A percentile compares a stretch with the other conserved stretches of the same genome.
phyloP scores from a whole-genome alignment of 2,888 invertebrate genomes.

The Epinotia nisella region DNA sequence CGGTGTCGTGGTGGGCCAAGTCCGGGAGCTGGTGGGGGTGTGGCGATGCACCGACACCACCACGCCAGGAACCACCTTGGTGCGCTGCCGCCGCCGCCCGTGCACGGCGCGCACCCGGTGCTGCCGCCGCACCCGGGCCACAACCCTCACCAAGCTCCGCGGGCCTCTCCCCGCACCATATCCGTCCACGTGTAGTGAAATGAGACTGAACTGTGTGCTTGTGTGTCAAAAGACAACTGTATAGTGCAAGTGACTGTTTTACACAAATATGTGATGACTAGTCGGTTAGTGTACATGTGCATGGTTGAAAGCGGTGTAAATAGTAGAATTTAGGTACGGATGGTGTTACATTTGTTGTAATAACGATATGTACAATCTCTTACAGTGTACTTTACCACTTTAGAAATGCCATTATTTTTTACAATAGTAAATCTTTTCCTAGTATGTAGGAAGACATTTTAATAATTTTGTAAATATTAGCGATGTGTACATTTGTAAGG shows the following conservation, averaged over 20 bases:
- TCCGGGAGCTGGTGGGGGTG: constrained; percentile 67
- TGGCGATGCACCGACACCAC: constrained; percentile 85
- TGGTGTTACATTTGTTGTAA: constrained; percentile 54
- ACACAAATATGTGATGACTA: constrained; percentile 76
- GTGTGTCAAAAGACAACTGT: constrained; percentile 51
- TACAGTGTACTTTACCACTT: constrained; percentile 46
- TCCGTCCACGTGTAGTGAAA: constrained; percentile 90
- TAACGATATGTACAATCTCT: constrained; percentile 42
- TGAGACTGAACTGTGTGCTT: constrained; percentile 58
- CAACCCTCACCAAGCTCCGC: constrained; percentile 77
- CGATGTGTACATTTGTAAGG: constrained; percentile 60
- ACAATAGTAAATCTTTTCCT: constrained; percentile 43
- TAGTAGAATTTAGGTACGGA: constrained; percentile 35
- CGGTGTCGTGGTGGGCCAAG: constrained; percentile 76
- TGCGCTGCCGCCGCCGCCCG: constrained; percentile 80
- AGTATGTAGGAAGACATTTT: constrained; percentile 35
- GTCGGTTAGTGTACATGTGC: constrained; percentile 69
- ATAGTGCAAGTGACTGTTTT: constrained; percentile 56
- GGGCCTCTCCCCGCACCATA: constrained; percentile 87
- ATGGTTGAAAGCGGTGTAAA: constrained; percentile 38
- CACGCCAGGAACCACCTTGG: constrained; percentile 83
- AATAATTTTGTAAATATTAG: constrained; percentile 48
- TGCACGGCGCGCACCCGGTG: constrained; percentile 79
- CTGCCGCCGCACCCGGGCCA: constrained; percentile 81
- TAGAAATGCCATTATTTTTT: constrained; percentile 50